Evolutionary conservation across 2,113 vertebrate genomes (phyloP).

Genomic region (Falco punctatus): DNA sequence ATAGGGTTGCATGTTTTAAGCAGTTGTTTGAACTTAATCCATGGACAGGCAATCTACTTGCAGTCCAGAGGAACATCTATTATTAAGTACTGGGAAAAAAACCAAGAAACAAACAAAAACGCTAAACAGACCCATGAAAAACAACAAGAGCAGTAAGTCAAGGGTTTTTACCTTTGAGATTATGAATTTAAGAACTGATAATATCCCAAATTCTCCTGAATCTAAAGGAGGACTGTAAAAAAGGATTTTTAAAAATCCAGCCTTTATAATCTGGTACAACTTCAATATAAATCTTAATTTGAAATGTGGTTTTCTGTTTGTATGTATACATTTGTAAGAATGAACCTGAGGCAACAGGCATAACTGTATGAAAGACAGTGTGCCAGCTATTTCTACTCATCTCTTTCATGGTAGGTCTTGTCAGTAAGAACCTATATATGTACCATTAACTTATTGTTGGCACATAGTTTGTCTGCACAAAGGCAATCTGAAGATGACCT

Average conservation of each 20-base stretch:
- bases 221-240: neutral
- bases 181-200: neutral
- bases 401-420: neutral
- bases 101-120: neutral
- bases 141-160: neutral
- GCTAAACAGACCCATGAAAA: rapidly evolving
- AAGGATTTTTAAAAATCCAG: neutral
- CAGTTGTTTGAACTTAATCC: neutral
- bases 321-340: neutral
- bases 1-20: neutral
- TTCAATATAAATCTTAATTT: neutral
- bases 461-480: neutral
- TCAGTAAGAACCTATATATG: neutral
- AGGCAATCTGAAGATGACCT: neutral
- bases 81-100: neutral
- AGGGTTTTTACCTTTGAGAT: neutral
- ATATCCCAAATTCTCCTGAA: neutral
- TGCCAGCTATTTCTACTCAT: neutral
- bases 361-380: neutral
- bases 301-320: neutral
- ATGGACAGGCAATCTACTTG: neutral
- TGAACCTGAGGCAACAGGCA: neutral
- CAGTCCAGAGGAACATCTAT: neutral
- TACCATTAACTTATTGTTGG: neutral
- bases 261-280: neutral